These are phyloP conservation scores for Agriopis leucophaearia DNA, from an alignment of 2,888 invertebrate species.

Conservation along the genomic window DNA sequence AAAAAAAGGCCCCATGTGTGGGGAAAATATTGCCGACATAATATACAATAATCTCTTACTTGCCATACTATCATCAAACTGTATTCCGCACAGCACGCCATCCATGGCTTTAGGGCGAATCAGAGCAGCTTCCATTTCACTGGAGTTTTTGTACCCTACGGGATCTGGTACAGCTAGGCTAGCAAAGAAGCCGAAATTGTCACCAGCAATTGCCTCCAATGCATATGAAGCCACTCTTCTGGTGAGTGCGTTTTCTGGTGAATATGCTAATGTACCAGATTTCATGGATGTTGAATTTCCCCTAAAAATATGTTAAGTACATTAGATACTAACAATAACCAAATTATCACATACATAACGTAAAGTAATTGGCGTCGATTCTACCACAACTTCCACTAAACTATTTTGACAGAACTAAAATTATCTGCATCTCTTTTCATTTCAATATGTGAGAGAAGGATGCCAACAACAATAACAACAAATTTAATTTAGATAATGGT, in stretches of 20 bases:
- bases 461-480: too few relatives aligned
- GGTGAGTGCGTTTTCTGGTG: conserved; percentile 76
- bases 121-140: conserved; percentile 70
- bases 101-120: conserved; percentile 79
- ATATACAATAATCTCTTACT: conserved; percentile 63
- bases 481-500: too few relatives aligned
- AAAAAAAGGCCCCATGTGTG: background rate
- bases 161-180: conserved; percentile 63
- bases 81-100: conserved; percentile 74
- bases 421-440: too few relatives aligned
- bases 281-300: conserved; percentile 69
- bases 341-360: background rate
- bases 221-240: conserved; percentile 71
- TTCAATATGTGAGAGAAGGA: too few relatives aligned
- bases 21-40: background rate
- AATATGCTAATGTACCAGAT: conserved; percentile 76
- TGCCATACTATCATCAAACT: conserved; percentile 77
- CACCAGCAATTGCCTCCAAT: conserved; percentile 70
- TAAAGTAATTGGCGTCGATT: too few relatives aligned
- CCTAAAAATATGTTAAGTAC: conserved; percentile 47
- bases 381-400: background rate
- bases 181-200: conserved; percentile 68
- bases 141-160: conserved; percentile 70
- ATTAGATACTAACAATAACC: background rate
- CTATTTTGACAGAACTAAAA: background rate